Evolutionary conservation across 2,113 vertebrate genomes (phyloP).

Genomic region (Rhinolophus ferrumequinum): DNA sequence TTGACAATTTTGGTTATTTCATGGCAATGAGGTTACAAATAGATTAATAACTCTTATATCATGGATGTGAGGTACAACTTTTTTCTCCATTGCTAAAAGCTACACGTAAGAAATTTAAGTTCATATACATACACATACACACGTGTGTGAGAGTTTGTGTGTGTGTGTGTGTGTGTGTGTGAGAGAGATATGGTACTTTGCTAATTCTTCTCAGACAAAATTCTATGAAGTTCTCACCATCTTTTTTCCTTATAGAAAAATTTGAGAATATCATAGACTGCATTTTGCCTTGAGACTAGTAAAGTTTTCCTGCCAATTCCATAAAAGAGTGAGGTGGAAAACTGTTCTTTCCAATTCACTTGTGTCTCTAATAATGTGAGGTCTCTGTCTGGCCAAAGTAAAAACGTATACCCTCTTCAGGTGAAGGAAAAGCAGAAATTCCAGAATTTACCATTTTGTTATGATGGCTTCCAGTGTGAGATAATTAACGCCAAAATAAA

Average conservation of each 20-base stretch:
- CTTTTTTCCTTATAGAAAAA: constrained; percentile 54
- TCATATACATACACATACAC: not conserved
- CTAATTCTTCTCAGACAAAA: constrained; percentile 54
- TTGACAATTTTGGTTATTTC: constrained; percentile 43
- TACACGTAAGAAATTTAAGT: not conserved
- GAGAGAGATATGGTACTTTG: not conserved
- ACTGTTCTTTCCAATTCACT: constrained; percentile 53
- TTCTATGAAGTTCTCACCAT: constrained; percentile 42
- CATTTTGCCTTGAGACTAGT: constrained; percentile 57
- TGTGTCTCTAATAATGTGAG: constrained; percentile 53
- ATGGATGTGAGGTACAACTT: not conserved
- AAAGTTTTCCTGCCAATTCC: constrained; percentile 61
- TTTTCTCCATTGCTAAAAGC: not conserved
- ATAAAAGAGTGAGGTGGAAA: constrained; percentile 65
- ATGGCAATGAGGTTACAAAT: constrained; percentile 5
- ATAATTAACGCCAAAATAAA: constrained; percentile 72
- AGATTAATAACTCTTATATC: not conserved
- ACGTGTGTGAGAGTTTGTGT: not conserved
- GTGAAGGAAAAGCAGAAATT: constrained; percentile 60
- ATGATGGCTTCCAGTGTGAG: constrained; percentile 49
- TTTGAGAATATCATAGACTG: constrained; percentile 58
- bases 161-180: not conserved
- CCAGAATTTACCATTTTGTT: constrained; percentile 48
- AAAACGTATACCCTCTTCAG: constrained; percentile 60
- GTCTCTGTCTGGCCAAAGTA: constrained; percentile 65